Conservation (phyloP, 1,140 invertebrate genomes). For the Drosophila ercepeae region DNA sequence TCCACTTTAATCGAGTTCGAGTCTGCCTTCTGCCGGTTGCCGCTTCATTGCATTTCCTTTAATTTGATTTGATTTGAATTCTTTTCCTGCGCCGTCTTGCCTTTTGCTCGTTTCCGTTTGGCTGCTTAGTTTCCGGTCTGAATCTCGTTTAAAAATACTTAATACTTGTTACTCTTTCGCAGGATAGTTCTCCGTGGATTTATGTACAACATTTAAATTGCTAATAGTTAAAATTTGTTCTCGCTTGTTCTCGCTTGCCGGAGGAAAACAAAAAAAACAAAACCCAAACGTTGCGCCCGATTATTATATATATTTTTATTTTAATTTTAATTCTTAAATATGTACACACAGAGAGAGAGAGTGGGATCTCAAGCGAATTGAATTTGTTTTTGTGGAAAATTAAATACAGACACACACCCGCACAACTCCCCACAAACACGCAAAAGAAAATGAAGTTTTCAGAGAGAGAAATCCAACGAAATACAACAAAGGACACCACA, state of each 20-base stretch:
- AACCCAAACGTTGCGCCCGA: neutral
- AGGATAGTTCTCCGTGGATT: slow-evolving; percentile 53
- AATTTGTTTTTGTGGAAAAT: neutral
- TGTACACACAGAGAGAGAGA: neutral
- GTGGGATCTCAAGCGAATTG: neutral
- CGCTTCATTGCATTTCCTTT: slow-evolving; percentile 20
- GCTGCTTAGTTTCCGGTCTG: slow-evolving; percentile 38
- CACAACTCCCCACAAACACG: slow-evolving; percentile 4
- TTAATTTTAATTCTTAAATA: slow-evolving; percentile 1
- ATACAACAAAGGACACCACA: slow-evolving; percentile 31
- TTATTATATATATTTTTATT: slow-evolving; percentile 2
- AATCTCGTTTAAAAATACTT: slow-evolving; percentile 60
- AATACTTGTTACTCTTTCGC: slow-evolving; percentile 22
- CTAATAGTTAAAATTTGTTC: slow-evolving; percentile 67
- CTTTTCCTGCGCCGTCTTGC: slow-evolving; percentile 3
- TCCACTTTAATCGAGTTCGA: slow-evolving; percentile 16
- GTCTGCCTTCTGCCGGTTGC: slow-evolving; percentile 12
- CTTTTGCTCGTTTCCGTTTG: slow-evolving; percentile 38
- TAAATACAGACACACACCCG: slow-evolving; percentile 11
- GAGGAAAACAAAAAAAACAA: slow-evolving; percentile 1
- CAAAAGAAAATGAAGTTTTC: neutral
- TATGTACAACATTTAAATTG: slow-evolving; percentile 79
- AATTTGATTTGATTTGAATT: slow-evolving; percentile 41
- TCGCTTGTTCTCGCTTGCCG: no score
- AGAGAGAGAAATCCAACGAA: neutral